Conservation (phyloP, 2,797 vertebrate species). For the Channallabes apus region DNA sequence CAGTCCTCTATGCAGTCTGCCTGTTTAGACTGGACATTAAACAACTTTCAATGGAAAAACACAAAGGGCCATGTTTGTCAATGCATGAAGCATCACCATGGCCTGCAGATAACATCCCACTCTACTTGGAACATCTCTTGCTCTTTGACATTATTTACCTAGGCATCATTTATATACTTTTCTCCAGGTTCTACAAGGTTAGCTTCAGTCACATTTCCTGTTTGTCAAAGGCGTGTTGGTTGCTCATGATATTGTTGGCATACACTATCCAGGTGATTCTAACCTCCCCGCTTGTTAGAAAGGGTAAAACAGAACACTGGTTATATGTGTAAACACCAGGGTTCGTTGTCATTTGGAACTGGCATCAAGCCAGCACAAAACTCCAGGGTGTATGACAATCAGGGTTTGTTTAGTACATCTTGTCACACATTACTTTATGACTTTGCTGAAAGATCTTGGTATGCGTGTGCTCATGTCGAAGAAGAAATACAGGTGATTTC, state of each 20-base stretch:
- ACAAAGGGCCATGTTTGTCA: too few species aligned
- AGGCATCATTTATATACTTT: neutral
- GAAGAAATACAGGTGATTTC: neutral
- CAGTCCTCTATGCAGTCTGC: too few species aligned
- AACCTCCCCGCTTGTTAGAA: too few species aligned
- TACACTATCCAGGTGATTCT: neutral
- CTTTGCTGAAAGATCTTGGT: neutral
- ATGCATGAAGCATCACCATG: neutral
- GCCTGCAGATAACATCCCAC: too few species aligned
- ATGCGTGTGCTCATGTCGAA: neutral
- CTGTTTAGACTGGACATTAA: neutral
- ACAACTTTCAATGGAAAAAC: neutral
- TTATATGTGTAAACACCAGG: neutral
- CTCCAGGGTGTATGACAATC: neutral
- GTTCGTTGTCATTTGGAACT: neutral
- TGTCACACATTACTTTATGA: neutral
- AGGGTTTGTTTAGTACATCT: neutral
- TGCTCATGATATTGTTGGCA: neutral
- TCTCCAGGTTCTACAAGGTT: neutral
- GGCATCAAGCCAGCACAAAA: neutral
- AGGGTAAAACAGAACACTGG: too few species aligned
- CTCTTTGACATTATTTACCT: neutral
- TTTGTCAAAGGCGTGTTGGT: neutral
- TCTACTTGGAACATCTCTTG: neutral
- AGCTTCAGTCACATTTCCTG: neutral